phyloP scores from a whole-genome alignment of 2,888 invertebrate species.

The Caenorhabditis sp. region DNA sequence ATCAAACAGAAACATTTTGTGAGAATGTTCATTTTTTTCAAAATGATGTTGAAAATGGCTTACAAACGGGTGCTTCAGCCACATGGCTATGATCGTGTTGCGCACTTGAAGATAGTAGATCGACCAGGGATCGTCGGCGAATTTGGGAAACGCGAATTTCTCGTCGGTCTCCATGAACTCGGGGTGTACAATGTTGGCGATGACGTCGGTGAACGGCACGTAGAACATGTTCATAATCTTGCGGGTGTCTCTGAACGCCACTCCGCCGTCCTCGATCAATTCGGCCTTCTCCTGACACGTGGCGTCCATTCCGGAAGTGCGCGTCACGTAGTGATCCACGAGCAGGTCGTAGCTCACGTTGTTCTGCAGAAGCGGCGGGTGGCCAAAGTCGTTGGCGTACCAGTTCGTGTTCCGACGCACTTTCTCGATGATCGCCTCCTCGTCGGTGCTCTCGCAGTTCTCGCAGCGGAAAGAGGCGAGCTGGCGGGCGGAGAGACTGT shows the following conservation, averaged over 20 bases:
- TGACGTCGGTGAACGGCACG: conserved; percentile 46
- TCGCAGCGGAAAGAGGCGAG: conserved; percentile 14
- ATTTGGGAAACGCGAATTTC: conserved; percentile 78
- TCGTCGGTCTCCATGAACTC: conserved; percentile 80
- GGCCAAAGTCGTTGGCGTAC: conserved; percentile 32
- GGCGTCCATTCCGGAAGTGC: conserved; percentile 45
- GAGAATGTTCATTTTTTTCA: too few relatives aligned
- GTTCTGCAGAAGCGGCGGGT: conserved; percentile 46
- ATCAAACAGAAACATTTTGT: too few relatives aligned
- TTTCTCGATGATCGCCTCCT: conserved; percentile 1
- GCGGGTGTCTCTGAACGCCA: conserved; percentile 30
- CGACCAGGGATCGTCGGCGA: conserved; percentile 53
- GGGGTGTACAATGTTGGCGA: conserved; percentile 76
- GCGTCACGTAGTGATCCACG: conserved; percentile 32
- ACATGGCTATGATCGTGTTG: conserved; percentile 80
- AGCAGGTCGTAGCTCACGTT: conserved; percentile 35
- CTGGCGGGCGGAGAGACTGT: conserved; percentile 3
- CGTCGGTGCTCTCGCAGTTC: conserved; percentile 14
- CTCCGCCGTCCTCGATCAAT: conserved; percentile 32
- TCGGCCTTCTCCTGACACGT: conserved; percentile 38
- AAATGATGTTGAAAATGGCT: too few relatives aligned
- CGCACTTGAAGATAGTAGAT: conserved; percentile 80
- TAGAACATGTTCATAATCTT: conserved; percentile 56
- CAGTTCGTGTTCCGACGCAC: conserved; percentile 16
- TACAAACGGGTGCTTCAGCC: conserved; percentile 80